phyloP scores from a whole-genome alignment of 2,797 vertebrate species.

The Centropyge bicolor region DNA sequence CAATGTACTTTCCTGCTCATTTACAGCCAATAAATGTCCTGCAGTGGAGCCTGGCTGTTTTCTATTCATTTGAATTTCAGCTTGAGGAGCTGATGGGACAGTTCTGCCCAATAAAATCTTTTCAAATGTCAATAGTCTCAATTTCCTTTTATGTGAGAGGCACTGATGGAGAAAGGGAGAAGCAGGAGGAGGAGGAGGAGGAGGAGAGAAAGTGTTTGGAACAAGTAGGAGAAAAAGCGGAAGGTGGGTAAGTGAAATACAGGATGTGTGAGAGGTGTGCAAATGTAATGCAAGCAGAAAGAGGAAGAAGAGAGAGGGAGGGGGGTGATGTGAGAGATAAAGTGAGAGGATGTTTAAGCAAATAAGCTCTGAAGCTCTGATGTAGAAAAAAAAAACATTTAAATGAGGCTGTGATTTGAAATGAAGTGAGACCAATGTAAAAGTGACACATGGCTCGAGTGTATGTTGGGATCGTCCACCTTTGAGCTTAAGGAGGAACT shows the following conservation, averaged over 20 bases:
- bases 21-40: conserved; percentile 66
- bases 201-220: neutral
- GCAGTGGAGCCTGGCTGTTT: conserved; percentile 42
- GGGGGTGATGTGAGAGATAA: conserved; percentile 26
- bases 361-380: neutral
- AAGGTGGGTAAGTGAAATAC: conserved; percentile 32
- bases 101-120: conserved; percentile 48
- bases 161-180: conserved; percentile 7
- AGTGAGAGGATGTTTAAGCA: conserved; percentile 25
- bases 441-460: neutral
- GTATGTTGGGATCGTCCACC: neutral
- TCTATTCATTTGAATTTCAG: conserved; percentile 54
- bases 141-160: conserved; percentile 41
- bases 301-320: conserved; percentile 16
- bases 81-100: conserved; percentile 42
- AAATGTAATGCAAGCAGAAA: conserved; percentile 17
- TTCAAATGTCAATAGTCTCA: conserved; percentile 61
- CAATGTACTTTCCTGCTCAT: conserved; percentile 57
- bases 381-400: neutral
- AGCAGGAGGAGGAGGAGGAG: neutral
- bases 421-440: neutral
- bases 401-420: conserved; percentile 6
- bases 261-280: conserved; percentile 48
- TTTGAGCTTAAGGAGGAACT: conserved; percentile 5
- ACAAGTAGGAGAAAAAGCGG: conserved; percentile 34